Evolutionary conservation across 1,140 invertebrate species (phyloP), one percentile per base, ranked within the genome.

Genomic region (Calycopis cecrops): DNA sequence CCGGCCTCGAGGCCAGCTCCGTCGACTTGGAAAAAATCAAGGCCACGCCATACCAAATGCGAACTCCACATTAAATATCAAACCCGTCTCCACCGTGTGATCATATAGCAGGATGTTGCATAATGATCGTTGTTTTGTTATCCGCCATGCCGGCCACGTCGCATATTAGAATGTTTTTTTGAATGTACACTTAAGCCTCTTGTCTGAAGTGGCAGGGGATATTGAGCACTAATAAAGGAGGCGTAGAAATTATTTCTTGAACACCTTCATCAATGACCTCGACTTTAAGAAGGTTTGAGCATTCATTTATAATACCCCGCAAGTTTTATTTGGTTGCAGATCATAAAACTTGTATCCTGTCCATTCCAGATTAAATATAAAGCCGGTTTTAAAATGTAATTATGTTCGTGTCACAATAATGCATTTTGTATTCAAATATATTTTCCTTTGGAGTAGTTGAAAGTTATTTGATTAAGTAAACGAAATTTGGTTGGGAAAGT

Each of bases 91-190:
- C 61, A 52, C 64, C 56, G 58, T 69, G 66, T 59, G 75, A 67
- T 69, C 66, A 62, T 73, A 70, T 61, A 76, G 73, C 83, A 85
- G 81, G 83, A 86, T 85, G 79, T 86, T 86, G 81, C 81, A 86
- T 86, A 86, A 86, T 70, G 73, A 76, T 74, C 69, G 74, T 81
- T 79, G 77, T 83, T 83, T 85, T 85, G 79, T 84, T 80, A 77
- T 80, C 68, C 78, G 70, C 60, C 62, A 60, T 75, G 65, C 65
- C 71, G 69, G 73, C 71, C 69, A 64, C 73, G 67, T 74, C 76
- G 79, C 73, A 86, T 85, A 83, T 79, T 74, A 78, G 71, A 84
- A 83, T 78, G 76, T 73, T 84, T 83, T 82, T 84, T 86, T 84
- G 70, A 74, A 57, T 35, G 21, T 28, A 6, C 21, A 28, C 21